Evolutionary conservation across 2,113 vertebrate species (phyloP).

Genomic region (Eurystomus gularis): DNA sequence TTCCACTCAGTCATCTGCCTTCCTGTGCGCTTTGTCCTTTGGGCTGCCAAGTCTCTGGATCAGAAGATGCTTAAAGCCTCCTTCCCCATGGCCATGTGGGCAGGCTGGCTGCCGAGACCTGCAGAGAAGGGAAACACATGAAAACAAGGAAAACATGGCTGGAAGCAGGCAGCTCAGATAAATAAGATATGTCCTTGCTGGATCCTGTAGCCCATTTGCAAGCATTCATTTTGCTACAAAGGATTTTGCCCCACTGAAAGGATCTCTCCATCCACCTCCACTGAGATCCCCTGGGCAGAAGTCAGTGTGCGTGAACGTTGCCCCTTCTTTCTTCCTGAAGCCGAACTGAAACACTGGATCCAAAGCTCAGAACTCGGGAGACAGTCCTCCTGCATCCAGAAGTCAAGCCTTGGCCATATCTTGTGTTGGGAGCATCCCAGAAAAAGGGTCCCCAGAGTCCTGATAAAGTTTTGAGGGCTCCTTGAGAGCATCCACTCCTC

Average conservation of each 20-base stretch:
- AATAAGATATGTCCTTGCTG: not conserved
- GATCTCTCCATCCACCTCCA: not conserved
- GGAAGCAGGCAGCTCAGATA: not conserved
- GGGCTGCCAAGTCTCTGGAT: not conserved
- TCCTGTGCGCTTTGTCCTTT: not conserved
- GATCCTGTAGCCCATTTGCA: too few species aligned
- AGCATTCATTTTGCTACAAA: not conserved
- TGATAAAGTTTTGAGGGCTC: not conserved
- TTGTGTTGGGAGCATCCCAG: rapidly evolving
- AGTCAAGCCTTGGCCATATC: not conserved
- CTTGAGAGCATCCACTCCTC: not conserved
- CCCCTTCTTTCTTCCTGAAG: not conserved
- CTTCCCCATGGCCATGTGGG: rapidly evolving
- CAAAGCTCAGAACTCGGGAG: not conserved
- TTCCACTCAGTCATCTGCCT: not conserved
- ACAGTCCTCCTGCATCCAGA: not conserved
- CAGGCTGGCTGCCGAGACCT: not conserved
- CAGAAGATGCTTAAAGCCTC: not conserved
- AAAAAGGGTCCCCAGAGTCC: not conserved
- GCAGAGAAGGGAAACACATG: not conserved
- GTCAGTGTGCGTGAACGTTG: rapidly evolving
- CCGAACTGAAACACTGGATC: not conserved
- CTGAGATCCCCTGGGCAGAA: not conserved
- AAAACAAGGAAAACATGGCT: not conserved
- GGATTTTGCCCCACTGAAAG: not conserved